phyloP scores from a whole-genome alignment of 2,888 invertebrate species.

The Drosophila mimica region DNA sequence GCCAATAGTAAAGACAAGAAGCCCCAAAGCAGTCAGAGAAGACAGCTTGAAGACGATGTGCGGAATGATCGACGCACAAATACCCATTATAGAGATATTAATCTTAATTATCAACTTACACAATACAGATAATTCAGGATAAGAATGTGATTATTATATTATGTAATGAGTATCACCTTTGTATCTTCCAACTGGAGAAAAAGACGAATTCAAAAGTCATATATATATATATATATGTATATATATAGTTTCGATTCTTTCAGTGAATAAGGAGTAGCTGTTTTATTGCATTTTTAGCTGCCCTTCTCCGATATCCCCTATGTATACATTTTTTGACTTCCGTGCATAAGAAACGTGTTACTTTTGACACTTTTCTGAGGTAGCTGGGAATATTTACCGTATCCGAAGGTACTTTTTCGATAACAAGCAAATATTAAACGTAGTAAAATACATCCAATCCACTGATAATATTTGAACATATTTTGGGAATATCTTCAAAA shows the following conservation, averaged over 20 bases:
- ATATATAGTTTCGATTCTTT: neutral
- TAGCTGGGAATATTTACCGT: neutral
- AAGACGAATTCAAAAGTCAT: neutral
- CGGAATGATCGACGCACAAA: neutral
- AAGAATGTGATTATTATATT: neutral
- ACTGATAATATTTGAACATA: neutral
- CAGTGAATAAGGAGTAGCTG: neutral
- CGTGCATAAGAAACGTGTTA: neutral
- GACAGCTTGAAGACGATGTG: neutral
- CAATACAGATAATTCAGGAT: neutral
- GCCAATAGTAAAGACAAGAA: slow-evolving; percentile 19
- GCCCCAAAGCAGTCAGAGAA: slow-evolving; percentile 5
- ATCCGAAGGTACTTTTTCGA: neutral
- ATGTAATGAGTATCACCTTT: neutral
- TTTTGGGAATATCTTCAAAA: neutral
- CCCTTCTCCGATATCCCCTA: neutral
- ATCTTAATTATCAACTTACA: neutral
- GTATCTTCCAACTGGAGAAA: neutral
- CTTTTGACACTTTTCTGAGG: neutral
- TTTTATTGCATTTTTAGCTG: neutral
- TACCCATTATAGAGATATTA: neutral
- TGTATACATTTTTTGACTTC: neutral
- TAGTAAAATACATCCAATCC: neutral
- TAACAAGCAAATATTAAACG: neutral
- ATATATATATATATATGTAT: neutral